Evolutionary conservation across 2,113 vertebrate genomes (phyloP), one percentile per base, ranked within the genome.

Genomic region (Megaceryle maxima): DNA sequence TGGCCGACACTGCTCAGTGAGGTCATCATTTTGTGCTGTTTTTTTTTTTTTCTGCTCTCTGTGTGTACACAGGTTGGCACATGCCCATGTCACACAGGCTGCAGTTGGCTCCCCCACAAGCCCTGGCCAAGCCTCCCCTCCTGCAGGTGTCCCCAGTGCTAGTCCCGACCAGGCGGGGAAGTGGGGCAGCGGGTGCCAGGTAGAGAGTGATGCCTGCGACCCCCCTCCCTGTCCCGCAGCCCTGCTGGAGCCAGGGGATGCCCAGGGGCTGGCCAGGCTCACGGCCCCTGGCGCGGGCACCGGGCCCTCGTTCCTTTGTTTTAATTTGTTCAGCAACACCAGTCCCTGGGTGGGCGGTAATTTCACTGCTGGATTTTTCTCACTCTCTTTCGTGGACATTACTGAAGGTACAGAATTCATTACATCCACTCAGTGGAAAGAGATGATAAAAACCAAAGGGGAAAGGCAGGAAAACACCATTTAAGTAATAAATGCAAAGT

Each of bases 401-500:
- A 16, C 4, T 64, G 73, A 33, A 60, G 57, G 69, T n/a, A 14
- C 69, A 57, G 80, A 33, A 76, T 83, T 84, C 90, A 84, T 64
- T 60, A 11, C 53, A 44, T 5, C n/a, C 41, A 5, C 73, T 68
- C 57, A 26, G 66, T 31, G 51, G 35, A 68, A 92, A 79, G 83
- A 90, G 76, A 92, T 46, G 80, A 84, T 69, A 83, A 90, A 76
- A 87, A 48, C 62, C 33, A 7, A 84, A 50, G 8, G 24, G 37
- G 53, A 77, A 81, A 79, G 86, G 77, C 69, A 80, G 83, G 87
- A 75, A 76, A 90, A 76, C 86, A 78, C 56, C 69, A 86, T 74
- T 94, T 91, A 81, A 81, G 83, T 84, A 97, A 81, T 90, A 93
- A 94, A 95, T 64, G 94, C 91, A 62, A 95, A 96, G 94, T 89